phyloP scores from a whole-genome alignment of 2,113 vertebrate genomes.

The Rhegmatorhina hoffmannsi region DNA sequence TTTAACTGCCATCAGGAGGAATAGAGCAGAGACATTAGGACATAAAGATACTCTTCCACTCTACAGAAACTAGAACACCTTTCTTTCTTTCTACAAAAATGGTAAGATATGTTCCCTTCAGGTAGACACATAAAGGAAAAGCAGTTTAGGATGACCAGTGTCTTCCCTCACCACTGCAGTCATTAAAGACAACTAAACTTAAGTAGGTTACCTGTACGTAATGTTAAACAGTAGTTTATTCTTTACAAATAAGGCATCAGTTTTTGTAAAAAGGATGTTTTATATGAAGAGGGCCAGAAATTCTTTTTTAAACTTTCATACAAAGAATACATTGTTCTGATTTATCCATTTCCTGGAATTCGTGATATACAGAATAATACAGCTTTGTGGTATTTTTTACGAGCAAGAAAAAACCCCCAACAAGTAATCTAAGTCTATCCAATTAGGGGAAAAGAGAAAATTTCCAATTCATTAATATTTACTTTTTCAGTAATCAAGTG shows the following conservation, averaged over 20 bases:
- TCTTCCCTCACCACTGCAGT: not conserved
- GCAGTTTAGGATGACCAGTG: not conserved
- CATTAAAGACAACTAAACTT: not conserved
- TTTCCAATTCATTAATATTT: not conserved
- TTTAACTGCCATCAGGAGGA: not conserved
- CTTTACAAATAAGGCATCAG: not conserved
- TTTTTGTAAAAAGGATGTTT: not conserved
- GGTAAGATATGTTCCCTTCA: not conserved
- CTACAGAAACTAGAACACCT: not conserved
- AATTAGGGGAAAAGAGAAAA: not conserved
- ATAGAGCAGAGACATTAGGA: not conserved
- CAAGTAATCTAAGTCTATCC: not conserved
- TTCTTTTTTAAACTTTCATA: not conserved
- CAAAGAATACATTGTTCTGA: not conserved
- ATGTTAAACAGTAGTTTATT: not conserved
- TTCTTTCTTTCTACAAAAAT: not conserved
- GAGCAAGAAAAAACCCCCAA: not conserved
- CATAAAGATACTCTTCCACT: not conserved
- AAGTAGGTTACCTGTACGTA: not conserved
- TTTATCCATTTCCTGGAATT: not conserved
- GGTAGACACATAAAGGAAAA: not conserved
- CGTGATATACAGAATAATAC: not conserved
- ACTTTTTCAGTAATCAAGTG: not conserved
- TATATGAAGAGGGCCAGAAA: not conserved
- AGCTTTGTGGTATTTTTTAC: not conserved